Evolutionary conservation across 2,797 vertebrate genomes (phyloP).

Genomic region (Sebastolobus alascanus): DNA sequence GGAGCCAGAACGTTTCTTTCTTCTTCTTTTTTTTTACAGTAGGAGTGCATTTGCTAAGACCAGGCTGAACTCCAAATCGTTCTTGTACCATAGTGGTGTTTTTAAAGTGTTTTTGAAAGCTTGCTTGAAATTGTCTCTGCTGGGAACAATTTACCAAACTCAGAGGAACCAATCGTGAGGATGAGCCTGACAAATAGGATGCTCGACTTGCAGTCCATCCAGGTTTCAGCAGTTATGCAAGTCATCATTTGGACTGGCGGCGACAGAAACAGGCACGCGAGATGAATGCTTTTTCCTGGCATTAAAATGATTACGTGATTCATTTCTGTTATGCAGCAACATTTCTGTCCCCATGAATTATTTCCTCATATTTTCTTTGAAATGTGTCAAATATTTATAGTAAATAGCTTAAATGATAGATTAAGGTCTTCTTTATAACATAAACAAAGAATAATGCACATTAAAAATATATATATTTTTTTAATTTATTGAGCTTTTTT

Average conservation of each 20-base stretch:
- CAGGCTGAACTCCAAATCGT: slow-evolving; percentile 44
- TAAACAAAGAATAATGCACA: too few species aligned
- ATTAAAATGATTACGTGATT: background rate
- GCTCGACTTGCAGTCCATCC: slow-evolving; percentile 14
- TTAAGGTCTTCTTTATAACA: too few species aligned
- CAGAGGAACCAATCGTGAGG: slow-evolving; percentile 31
- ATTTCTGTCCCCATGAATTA: too few species aligned
- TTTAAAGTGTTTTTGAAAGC: slow-evolving; percentile 40
- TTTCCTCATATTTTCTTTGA: too few species aligned
- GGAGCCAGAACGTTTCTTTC: slow-evolving; percentile 31
- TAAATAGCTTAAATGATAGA: too few species aligned
- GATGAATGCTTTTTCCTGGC: slow-evolving; percentile 13
- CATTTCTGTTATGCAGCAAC: too few species aligned
- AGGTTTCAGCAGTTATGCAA: slow-evolving; percentile 15
- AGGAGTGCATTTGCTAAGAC: slow-evolving; percentile 36
- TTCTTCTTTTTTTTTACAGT: slow-evolving; percentile 33
- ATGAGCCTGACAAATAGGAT: slow-evolving; percentile 30
- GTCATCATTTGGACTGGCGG: slow-evolving; percentile 19
- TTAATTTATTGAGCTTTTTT: too few species aligned
- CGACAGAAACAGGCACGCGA: background rate
- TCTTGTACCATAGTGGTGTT: slow-evolving; percentile 23
- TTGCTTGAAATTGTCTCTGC: slow-evolving; percentile 37
- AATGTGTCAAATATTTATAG: too few species aligned
- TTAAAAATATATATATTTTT: too few species aligned
- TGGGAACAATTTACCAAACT: slow-evolving; percentile 22